These are phyloP conservation scores for Argopecten irradians DNA, from an alignment of 1,140 invertebrate species.

Conservation along the genomic window DNA sequence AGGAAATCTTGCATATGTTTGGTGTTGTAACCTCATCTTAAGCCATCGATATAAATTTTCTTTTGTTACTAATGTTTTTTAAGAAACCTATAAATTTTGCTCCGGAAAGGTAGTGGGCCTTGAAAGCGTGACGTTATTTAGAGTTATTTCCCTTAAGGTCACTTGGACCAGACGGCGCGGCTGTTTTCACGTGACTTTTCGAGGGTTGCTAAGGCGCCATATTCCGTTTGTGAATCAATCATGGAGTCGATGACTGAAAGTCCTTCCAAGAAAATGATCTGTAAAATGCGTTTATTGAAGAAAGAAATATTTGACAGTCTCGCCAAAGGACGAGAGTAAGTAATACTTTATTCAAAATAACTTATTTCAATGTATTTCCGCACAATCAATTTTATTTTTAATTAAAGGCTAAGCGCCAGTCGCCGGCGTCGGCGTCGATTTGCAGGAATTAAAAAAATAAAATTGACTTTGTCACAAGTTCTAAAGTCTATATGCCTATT, in stretches of 20 bases:
- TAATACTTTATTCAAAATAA: background rate
- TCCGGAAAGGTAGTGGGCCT: too few species aligned
- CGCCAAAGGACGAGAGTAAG: background rate
- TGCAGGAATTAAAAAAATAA: too few species aligned
- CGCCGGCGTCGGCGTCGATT: too few species aligned
- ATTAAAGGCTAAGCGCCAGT: too few species aligned
- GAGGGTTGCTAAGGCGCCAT: slow-evolving; percentile 12
- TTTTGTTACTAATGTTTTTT: too few species aligned
- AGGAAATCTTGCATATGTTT: too few species aligned
- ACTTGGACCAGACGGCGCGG: background rate
- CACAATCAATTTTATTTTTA: too few species aligned
- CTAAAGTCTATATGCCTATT: too few species aligned
- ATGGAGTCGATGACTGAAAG: background rate
- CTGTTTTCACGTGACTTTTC: background rate
- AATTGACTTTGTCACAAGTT: too few species aligned
- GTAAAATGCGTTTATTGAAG: background rate
- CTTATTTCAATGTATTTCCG: background rate
- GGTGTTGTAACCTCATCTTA: too few species aligned
- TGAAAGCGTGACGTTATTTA: background rate
- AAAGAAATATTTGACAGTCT: background rate
- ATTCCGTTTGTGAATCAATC: background rate
- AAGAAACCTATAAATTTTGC: too few species aligned
- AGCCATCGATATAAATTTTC: too few species aligned
- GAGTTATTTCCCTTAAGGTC: background rate
- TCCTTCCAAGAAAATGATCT: background rate